Percentiles rank a stretch among this genome's conserved stretches.
phyloP scores from a whole-genome alignment of 2,797 vertebrate species.

The Cyprinella venusta region DNA sequence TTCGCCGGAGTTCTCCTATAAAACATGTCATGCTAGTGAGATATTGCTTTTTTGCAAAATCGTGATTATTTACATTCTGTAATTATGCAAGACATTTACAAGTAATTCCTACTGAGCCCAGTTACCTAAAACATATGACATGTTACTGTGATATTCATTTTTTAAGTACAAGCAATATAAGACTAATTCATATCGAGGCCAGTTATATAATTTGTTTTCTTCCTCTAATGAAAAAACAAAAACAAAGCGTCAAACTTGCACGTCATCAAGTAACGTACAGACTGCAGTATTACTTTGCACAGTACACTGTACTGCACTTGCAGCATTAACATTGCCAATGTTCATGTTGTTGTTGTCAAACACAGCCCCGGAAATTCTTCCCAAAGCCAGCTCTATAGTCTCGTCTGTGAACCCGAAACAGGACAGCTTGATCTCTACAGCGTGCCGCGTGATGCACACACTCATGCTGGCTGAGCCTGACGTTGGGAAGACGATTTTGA shows the following conservation, averaged over 20 bases:
- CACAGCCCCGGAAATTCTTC: slow-evolving; percentile 82
- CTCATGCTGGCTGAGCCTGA: slow-evolving; percentile 81
- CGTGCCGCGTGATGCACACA: slow-evolving; percentile 80
- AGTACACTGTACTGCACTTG: neutral
- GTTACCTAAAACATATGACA: neutral
- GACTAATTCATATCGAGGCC: neutral
- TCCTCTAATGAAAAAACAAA: neutral
- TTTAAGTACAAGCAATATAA: no score
- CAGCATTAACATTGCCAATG: neutral
- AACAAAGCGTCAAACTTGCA: neutral
- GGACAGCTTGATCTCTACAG: slow-evolving; percentile 79
- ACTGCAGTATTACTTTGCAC: neutral
- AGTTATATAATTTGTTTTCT: neutral
- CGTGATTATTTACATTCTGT: no score
- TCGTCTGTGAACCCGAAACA: slow-evolving; percentile 60
- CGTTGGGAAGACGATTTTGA: slow-evolving; percentile 80
- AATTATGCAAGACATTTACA: no score
- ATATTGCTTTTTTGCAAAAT: no score
- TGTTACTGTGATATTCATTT: neutral
- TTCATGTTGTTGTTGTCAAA: neutral
- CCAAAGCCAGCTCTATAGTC: slow-evolving; percentile 80
- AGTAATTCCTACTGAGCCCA: no score
- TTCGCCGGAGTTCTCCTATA: no score
- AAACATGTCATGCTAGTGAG: no score
- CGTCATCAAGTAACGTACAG: neutral